Conservation (phyloP, 2,113 vertebrate genomes). For the Phaethornis superciliosus region DNA sequence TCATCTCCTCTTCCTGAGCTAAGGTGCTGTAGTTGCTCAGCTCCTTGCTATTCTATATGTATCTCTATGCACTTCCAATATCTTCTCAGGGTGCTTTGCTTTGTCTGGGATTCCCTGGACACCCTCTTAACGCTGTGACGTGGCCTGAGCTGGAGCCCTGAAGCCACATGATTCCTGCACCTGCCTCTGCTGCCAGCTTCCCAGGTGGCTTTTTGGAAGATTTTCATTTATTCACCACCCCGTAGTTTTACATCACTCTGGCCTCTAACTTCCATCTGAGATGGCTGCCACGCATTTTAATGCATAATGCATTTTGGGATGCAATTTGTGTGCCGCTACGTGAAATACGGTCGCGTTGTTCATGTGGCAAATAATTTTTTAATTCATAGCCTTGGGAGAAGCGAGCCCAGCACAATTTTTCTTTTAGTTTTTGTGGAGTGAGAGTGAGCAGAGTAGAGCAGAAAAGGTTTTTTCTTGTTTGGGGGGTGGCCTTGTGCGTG, state of each 20-base stretch:
- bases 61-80: not conserved
- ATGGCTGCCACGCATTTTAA: not conserved
- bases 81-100: not conserved
- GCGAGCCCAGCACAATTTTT: not conserved
- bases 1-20: not conserved
- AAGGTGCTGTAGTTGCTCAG: not conserved
- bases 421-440: not conserved
- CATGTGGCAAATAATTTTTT: not conserved
- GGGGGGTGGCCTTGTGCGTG: fast-evolving
- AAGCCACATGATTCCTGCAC: not conserved
- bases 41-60: not conserved
- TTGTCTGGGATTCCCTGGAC: too few relatives aligned
- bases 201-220: not conserved
- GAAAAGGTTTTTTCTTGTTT: not conserved
- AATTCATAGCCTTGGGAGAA: not conserved
- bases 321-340: not conserved
- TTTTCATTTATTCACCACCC: not conserved
- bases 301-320: not conserved
- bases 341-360: not conserved
- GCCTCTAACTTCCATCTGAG: not conserved
- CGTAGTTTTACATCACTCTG: not conserved
- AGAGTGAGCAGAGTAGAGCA: not conserved
- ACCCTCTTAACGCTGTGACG: fast-evolving
- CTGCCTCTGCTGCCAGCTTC: not conserved
- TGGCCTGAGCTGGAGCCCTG: not conserved